Evolutionary conservation across 2,797 vertebrate species (phyloP).

Genomic region (Acanthurus leucopareius): DNA sequence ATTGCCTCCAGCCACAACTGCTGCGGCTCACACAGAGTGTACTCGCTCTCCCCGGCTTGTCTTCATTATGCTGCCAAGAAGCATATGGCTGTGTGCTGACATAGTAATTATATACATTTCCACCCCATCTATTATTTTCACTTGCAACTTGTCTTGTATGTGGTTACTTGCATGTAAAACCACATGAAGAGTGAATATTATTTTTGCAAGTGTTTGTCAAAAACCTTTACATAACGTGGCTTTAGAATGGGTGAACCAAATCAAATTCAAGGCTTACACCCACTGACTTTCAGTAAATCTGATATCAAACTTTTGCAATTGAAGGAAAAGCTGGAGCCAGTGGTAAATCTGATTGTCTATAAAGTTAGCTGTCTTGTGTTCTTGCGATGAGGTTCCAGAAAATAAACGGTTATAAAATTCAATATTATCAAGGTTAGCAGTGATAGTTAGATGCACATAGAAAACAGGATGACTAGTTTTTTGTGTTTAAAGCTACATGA

Average conservation of each 20-base stretch:
- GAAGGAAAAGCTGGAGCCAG: neutral
- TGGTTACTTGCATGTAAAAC: conserved; percentile 32
- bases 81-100: conserved; percentile 74
- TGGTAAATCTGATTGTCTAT: neutral
- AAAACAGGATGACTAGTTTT: neutral
- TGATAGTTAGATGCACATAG: neutral
- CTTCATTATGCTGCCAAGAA: conserved; percentile 67
- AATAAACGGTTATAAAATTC: neutral
- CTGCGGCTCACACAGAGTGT: conserved; percentile 44
- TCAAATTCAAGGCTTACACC: neutral
- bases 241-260: conserved; percentile 12
- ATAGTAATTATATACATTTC: conserved; percentile 71
- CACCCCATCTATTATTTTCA: conserved; percentile 54
- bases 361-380: neutral
- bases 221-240: conserved; percentile 29
- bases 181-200: conserved; percentile 19
- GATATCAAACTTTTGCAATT: neutral
- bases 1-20: conserved; percentile 53
- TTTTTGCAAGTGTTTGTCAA: conserved; percentile 27
- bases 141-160: conserved; percentile 26
- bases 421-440: neutral
- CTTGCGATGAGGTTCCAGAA: neutral
- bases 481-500: neutral
- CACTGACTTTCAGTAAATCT: neutral
- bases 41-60: conserved; percentile 45